Evolutionary conservation across 2,888 invertebrate genomes (phyloP), one percentile per base, ranked within the genome.

Genomic region (Mycogona germanica): DNA sequence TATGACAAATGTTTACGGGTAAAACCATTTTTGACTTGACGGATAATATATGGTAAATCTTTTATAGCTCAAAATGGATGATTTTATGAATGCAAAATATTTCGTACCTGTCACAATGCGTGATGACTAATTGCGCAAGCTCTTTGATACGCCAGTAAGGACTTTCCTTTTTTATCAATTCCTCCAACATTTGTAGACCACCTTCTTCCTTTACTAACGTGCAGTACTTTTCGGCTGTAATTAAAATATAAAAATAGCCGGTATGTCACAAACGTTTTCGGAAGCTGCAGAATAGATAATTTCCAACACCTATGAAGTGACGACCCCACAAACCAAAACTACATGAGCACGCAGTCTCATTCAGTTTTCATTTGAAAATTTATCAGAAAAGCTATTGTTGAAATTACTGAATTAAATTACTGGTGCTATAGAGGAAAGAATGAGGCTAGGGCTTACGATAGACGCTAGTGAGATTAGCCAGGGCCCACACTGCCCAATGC

Each of bases 401-500:
- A 9, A n/a, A 45, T 14, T 12, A 45, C 6, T 48, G 6, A 32
- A 32, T 9, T 32, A 32, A 9, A 32, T 32, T 32, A n/a, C 35
- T 32, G 21, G 14, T 25, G 26, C 23, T n/a, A 6, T 3, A 51
- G 25, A 45, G 4, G 17, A 47, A 47, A 19, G 17, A 28, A 21
- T 38, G 28, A 49, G 26, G 14, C 59, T 63, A 62, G 41, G 51
- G 82, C 86, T 82, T 71, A 87, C 89, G 86, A 69, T 91, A 89
- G 28, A 92, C 87, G 56, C 79, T 83, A 46, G 96, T 97, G 57
- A 97, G 78, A 73, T 97, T 97, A 47, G 95, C 93, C 56, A 97
- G 75, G 0, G 96, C 96, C 96, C 96, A 97, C 6, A 87, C 84
- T 2, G 95, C 93, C 96, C 96, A 96, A 68, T 89, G 84, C 68